A percentile compares a stretch with the other conserved stretches of the same genome.
Evolutionary conservation across 2,797 vertebrate genomes (phyloP).

Genomic region (Lepilemur septentrionalis): DNA sequence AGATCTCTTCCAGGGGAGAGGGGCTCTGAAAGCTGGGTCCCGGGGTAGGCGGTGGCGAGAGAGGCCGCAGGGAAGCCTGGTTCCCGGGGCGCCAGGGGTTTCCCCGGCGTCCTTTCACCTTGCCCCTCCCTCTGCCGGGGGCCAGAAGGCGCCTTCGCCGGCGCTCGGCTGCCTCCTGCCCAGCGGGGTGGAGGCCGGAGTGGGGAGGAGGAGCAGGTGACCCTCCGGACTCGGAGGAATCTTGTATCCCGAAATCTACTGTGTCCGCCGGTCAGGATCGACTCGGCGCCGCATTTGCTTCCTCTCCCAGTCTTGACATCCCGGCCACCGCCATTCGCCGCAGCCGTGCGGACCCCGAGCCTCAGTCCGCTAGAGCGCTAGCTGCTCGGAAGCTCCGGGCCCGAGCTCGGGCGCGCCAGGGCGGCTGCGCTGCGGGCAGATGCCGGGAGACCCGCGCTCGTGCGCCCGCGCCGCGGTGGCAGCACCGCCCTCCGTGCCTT

Average conservation of each 20-base stretch:
- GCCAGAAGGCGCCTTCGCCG: accelerated
- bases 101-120: neutral
- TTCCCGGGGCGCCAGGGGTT: accelerated
- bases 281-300: neutral
- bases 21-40: neutral
- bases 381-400: neutral
- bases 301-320: neutral
- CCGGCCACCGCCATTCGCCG: neutral
- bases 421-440: neutral
- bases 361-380: neutral
- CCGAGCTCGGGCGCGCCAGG: neutral
- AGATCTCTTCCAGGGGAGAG: neutral
- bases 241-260: neutral
- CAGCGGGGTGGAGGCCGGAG: neutral
- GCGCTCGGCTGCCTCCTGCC: neutral
- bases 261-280: neutral
- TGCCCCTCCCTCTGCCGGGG: neutral
- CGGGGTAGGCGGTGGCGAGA: neutral
- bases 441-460: neutral
- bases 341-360: neutral
- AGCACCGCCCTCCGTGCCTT: neutral
- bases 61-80: neutral
- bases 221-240: neutral
- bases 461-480: neutral
- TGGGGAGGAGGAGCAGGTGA: neutral